Evolutionary conservation across 2,888 invertebrate genomes (phyloP).

Genomic region (Synergus itoensis): DNA sequence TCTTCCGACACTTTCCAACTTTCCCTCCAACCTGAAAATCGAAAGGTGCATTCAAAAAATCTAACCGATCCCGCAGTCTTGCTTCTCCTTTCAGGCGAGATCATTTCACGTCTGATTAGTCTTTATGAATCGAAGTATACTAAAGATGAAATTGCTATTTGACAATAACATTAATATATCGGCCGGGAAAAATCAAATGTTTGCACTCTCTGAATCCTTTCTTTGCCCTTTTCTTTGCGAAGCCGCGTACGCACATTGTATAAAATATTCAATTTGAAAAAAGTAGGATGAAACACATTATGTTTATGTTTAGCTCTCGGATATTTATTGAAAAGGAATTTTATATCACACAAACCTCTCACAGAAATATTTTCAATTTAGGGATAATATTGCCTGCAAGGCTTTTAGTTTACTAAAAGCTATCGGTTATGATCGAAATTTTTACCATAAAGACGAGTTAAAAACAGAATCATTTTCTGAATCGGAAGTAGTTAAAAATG

Average conservation of each 20-base stretch:
- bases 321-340: too few species aligned
- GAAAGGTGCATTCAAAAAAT: conserved; percentile 36
- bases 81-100: conserved; percentile 23
- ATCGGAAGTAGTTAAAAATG: too few species aligned
- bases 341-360: too few species aligned
- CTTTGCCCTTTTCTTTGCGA: not conserved
- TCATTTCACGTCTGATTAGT: conserved; percentile 37
- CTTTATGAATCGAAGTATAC: not conserved
- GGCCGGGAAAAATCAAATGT: conserved; percentile 33
- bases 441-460: too few species aligned
- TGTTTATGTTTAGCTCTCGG: not conserved
- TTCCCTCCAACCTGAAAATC: conserved; percentile 19
- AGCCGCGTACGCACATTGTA: not conserved
- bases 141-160: conserved; percentile 26
- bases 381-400: too few species aligned
- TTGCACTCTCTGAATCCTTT: conserved; percentile 32
- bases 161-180: conserved; percentile 36
- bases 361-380: too few species aligned
- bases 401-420: too few species aligned
- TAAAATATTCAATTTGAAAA: not conserved
- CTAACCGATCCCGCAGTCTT: conserved; percentile 32
- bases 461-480: too few species aligned
- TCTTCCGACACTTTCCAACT: conserved; percentile 53
- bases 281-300: not conserved
- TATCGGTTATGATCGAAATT: too few species aligned